Conservation (phyloP, 2,888 invertebrate species). For the Parnassius apollo region DNA sequence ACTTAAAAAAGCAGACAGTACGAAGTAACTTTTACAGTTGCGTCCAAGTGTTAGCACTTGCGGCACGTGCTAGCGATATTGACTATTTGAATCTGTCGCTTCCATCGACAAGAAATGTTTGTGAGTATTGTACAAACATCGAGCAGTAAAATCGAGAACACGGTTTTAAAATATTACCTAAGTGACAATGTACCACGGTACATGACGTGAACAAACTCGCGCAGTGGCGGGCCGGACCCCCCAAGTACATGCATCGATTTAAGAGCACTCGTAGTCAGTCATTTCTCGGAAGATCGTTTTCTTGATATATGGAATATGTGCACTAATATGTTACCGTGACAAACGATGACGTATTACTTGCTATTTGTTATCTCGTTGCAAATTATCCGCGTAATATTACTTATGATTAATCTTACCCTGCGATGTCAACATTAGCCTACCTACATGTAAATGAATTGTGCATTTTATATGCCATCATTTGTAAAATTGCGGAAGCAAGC, state of each 20-base stretch:
- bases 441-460: conserved; percentile 11
- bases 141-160: conserved; percentile 57
- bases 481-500: conserved; percentile 23
- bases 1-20: neutral
- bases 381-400: neutral
- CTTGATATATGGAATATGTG: conserved; percentile 42
- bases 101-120: conserved; percentile 50
- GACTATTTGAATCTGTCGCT: conserved; percentile 54
- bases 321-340: conserved; percentile 39
- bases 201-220: conserved; percentile 58
- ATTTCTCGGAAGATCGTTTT: conserved; percentile 47
- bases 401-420: conserved; percentile 5
- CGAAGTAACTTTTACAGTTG: neutral
- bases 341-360: conserved; percentile 43
- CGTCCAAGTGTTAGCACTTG: conserved; percentile 16
- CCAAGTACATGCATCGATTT: conserved; percentile 27
- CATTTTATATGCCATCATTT: conserved; percentile 12
- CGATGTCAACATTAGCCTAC: conserved; percentile 19
- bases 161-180: conserved; percentile 59
- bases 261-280: conserved; percentile 39
- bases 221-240: conserved; percentile 41
- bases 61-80: conserved; percentile 43
- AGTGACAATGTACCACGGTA: conserved; percentile 56
- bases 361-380: conserved; percentile 19
- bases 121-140: conserved; percentile 59